Evolutionary conservation across 2,113 vertebrate genomes (phyloP).

Genomic region (Malurus elegans): DNA sequence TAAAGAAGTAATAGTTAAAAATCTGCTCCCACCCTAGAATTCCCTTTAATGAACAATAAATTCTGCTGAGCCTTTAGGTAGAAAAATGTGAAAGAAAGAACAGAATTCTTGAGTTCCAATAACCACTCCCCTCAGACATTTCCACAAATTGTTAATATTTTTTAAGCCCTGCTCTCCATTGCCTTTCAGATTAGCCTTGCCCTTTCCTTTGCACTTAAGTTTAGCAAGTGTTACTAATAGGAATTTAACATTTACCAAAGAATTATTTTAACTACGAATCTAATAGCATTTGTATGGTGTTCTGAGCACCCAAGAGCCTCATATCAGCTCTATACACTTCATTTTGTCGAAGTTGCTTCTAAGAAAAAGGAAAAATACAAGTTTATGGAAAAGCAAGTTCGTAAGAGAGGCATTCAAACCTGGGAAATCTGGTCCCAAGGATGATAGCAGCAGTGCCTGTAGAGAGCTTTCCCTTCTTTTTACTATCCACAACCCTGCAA

Average conservation of each 20-base stretch:
- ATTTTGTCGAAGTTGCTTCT: constrained; percentile 25
- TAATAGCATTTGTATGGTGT: constrained; percentile 51
- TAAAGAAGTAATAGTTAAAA: background rate
- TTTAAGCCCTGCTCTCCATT: constrained; percentile 44
- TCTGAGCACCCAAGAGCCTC: constrained; percentile 42
- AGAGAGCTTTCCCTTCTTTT: background rate
- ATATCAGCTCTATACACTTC: constrained; percentile 36
- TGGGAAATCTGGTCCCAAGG: background rate
- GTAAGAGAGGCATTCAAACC: background rate
- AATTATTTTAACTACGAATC: constrained; percentile 62
- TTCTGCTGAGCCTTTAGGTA: background rate
- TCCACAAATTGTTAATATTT: constrained; percentile 54
- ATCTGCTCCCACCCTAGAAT: background rate
- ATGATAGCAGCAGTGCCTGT: background rate
- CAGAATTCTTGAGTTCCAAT: background rate
- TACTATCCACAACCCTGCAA: background rate
- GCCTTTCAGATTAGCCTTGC: constrained; percentile 65
- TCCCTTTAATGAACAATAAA: background rate
- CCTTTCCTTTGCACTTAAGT: constrained; percentile 67
- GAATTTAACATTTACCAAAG: constrained; percentile 73
- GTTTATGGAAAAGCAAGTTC: background rate
- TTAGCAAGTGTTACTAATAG: constrained; percentile 72
- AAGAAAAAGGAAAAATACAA: background rate
- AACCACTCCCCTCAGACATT: constrained; percentile 47
- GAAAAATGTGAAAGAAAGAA: background rate